These are phyloP conservation scores for Hypolimnas misippus DNA, from an alignment of 2,888 invertebrate species.

Conservation along the genomic window DNA sequence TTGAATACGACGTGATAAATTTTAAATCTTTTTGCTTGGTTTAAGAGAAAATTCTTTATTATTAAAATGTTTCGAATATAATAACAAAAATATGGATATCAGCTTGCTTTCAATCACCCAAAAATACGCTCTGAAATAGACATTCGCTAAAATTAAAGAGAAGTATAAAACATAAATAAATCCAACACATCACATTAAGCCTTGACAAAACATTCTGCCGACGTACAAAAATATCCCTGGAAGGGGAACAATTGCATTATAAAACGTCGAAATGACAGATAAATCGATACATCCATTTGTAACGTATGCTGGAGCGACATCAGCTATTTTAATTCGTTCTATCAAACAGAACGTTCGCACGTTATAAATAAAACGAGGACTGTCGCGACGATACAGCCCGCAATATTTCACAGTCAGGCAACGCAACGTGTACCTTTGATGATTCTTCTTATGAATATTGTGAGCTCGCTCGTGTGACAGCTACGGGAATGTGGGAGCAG, in stretches of 20 bases:
- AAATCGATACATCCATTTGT: conserved; percentile 63
- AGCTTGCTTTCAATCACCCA: too few species aligned
- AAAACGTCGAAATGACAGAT: conserved; percentile 49
- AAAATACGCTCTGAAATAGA: too few species aligned
- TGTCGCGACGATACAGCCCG: conserved; percentile 74
- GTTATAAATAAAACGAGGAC: conserved; percentile 75
- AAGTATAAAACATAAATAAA: conserved; percentile 26
- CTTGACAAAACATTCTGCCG: conserved; percentile 22
- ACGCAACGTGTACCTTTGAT: conserved; percentile 72
- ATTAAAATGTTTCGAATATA: too few species aligned
- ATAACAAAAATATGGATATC: too few species aligned
- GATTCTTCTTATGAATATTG: conserved; percentile 76
- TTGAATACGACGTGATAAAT: conserved; percentile 17
- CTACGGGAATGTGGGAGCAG: conserved; percentile 31
- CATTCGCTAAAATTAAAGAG: conserved; percentile 13
- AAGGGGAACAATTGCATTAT: conserved; percentile 37
- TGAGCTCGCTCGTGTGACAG: conserved; percentile 38
- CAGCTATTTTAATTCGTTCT: conserved; percentile 61
- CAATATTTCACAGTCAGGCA: conserved; percentile 77
- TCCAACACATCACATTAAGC: conserved; percentile 22
- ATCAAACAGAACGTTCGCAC: conserved; percentile 69
- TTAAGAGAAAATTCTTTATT: background rate
- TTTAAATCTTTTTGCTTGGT: conserved; percentile 15
- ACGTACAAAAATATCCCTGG: conserved; percentile 30
- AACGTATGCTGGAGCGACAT: conserved; percentile 49